Base-by-base conservation (phyloP, 2,888 invertebrate genomes). In the Danaus chrysippus region DNA sequence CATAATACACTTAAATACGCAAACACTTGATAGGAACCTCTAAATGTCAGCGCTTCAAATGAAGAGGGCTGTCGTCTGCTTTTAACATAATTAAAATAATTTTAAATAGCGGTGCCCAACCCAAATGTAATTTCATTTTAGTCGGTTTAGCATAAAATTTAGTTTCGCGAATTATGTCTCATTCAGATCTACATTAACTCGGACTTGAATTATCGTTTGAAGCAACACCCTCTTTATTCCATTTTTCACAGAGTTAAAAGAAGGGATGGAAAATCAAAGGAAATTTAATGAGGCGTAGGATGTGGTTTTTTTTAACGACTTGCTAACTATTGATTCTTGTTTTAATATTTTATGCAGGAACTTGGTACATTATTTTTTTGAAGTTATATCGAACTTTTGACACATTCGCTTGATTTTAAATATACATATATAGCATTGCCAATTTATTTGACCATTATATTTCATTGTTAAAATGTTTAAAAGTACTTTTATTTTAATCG, bases 51-150 rank as follows among this genome's bases (percentile, higher is more conserved):
- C 79, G 78, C 63, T 66, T 54, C 63, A 58, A 58, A 83, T 86
- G 84, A 90, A 91, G 86, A 90, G 91, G 91, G 88, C 88, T 84
- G 91, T 89, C 91, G 90, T 91, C 91, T 91, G 91, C 89, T 87
- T 86, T 84, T 84, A 91, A 90, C 91, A 90, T 91, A 91, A 91
- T 91, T 91, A 91, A 90, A 91, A 91, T 87, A 84, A 87, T 84
- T 89, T 89, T 86, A 90, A 89, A 90, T 90, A 89, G 87, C 84
- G 86, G 87, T 85, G 78, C 76, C 85, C 87, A 79, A 82, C 86
- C 86, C 86, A 77, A 82, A 77, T 67, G 78, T 77, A 84, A 82
- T 83, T 89, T 88, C 86, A 88, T 89, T 89, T 89, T 84, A 86
- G 87, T 58, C 41, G 13, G 49, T 87, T 88, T 87, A 88, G 87